Base-by-base conservation (phyloP, 2,797 vertebrate species). In the Peromyscus nudipes region DNA sequence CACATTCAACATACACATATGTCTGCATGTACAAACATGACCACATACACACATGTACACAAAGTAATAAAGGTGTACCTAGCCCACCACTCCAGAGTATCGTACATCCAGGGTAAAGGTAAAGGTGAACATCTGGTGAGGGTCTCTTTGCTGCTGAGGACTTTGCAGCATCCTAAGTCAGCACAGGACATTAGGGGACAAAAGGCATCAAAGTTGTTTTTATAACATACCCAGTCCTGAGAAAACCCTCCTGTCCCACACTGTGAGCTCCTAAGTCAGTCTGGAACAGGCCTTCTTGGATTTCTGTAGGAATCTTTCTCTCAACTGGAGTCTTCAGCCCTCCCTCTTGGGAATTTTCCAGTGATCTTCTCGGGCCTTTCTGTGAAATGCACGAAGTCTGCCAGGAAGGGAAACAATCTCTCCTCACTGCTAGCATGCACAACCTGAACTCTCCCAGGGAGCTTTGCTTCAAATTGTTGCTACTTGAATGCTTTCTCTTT, bases 401-500 rank as follows among this genome's bases (percentile, higher is more conserved):
- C 87, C 46, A 92, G 7, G 69, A 81, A 85, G 40, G n/a, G 62
- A 91, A 97, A 73, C 71, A 64, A 8, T 73, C 80, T 71, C 37
- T 40, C 75, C 83, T 96, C 52, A 86, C 17, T 80, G 79, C 69
- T 34, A 89, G 52, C 25, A 77, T 52, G 12, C 55, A 46, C 52
- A 4, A 7, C 10, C 23, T n/a, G 87, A 93, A 67, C 29, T 79
- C 65, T 83, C 52, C 69, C 57, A 71, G 21, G 21, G 37, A 60
- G 21, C 4, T 13, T 52, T 83, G 89, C 69, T 87, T 83, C 65
- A 85, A 55, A 79, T 89, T 43, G 90, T 95, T 92, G 67, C 21
- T 52, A 67, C 79, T 89, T 91, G 62, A 93, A 27, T 75, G 49
- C 3, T 91, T 92, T 88, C 92, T 27, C 49, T 55, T 87, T 65